Conservation (phyloP, 2,888 invertebrate genomes). For the Scaptomyza polygonia region DNA sequence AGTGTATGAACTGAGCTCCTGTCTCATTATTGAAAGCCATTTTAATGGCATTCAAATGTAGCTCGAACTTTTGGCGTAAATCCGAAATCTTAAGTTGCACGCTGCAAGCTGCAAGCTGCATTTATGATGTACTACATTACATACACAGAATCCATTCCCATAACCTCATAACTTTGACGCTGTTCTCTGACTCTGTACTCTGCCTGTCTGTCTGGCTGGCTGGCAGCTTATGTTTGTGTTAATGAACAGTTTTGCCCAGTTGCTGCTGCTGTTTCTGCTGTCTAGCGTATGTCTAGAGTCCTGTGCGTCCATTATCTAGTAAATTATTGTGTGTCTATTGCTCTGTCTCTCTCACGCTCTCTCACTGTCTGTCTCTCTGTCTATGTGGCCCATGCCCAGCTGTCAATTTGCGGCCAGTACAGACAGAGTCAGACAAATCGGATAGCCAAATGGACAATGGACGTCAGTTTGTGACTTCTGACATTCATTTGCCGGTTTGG, state of each 20-base stretch:
- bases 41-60: conserved; percentile 60
- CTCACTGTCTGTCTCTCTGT: conserved; percentile 20
- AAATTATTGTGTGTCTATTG: conserved; percentile 71
- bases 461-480: conserved; percentile 63
- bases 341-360: conserved; percentile 53
- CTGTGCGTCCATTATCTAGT: conserved; percentile 71
- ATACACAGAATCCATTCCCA: conserved; percentile 11
- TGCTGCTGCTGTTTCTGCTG: conserved; percentile 27
- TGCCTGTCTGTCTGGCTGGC: conserved; percentile 34
- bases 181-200: conserved; percentile 2
- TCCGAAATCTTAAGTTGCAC: conserved; percentile 15
- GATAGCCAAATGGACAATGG: conserved; percentile 30
- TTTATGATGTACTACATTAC: conserved; percentile 48
- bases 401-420: conserved; percentile 66
- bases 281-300: conserved; percentile 61
- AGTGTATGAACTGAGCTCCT: conserved; percentile 5
- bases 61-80: conserved; percentile 36
- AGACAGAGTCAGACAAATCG: conserved; percentile 19
- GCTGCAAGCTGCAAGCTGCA: conserved; percentile 25
- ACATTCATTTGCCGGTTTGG: conserved; percentile 61
- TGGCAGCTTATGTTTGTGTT: conserved; percentile 76
- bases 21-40: conserved; percentile 58
- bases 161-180: conserved; percentile 17
- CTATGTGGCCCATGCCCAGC: conserved; percentile 18
- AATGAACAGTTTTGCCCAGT: conserved; percentile 66